These are phyloP conservation scores for Athalia rosae DNA, from an alignment of 2,888 invertebrate species.

Conservation along the genomic window DNA sequence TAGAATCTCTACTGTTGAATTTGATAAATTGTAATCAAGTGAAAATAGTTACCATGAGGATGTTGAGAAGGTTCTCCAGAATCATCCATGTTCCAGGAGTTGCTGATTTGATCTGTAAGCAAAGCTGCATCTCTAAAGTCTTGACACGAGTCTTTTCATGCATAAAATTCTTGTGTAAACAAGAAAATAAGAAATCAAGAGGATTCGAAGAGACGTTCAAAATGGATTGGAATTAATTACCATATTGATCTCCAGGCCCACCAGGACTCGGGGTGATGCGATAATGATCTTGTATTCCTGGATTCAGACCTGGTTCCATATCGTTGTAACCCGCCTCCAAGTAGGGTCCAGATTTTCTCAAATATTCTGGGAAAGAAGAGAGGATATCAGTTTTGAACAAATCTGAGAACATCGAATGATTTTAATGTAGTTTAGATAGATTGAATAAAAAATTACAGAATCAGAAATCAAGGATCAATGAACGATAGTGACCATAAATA, in stretches of 20 bases:
- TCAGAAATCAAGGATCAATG: no score
- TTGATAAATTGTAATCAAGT: background rate
- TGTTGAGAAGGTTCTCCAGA: slow-evolving; percentile 72
- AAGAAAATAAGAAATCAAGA: slow-evolving; percentile 1
- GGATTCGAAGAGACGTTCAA: background rate
- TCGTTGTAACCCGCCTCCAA: slow-evolving; percentile 81
- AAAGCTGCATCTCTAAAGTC: no score
- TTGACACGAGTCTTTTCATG: no score
- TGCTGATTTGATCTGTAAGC: slow-evolving; percentile 71
- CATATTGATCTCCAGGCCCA: slow-evolving; percentile 78
- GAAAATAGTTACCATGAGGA: slow-evolving; percentile 67
- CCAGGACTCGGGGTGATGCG: slow-evolving; percentile 81
- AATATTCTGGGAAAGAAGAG: slow-evolving; percentile 73
- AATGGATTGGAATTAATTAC: slow-evolving; percentile 59
- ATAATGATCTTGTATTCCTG: slow-evolving; percentile 75
- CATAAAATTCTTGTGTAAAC: background rate
- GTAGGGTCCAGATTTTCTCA: slow-evolving; percentile 75
- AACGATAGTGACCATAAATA: no score
- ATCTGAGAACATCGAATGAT: no score
- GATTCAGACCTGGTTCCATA: slow-evolving; percentile 75
- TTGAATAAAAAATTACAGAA: background rate
- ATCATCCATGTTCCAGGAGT: slow-evolving; percentile 73
- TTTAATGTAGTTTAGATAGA: no score
- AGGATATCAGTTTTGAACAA: background rate
- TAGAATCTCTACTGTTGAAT: no score